phyloP scores from a whole-genome alignment of 2,888 invertebrate species.

The Trichopoda pennipes region DNA sequence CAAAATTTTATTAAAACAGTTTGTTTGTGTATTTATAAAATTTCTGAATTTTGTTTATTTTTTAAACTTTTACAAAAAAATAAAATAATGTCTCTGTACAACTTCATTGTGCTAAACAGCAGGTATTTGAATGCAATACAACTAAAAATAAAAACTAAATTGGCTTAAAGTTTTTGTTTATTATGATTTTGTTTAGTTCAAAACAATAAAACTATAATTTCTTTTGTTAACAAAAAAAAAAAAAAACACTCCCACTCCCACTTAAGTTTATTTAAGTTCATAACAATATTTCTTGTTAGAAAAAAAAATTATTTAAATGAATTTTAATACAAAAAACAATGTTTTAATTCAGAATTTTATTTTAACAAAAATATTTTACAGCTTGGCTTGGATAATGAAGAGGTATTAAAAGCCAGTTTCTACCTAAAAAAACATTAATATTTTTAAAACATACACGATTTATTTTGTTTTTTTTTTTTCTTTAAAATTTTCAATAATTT shows the following conservation, averaged over 20 bases:
- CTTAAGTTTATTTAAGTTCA: constrained; percentile 50
- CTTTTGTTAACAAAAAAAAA: constrained; percentile 41
- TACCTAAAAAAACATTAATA: constrained; percentile 64
- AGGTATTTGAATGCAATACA: background rate
- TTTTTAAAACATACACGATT: constrained; percentile 67
- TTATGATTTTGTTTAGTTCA: constrained; percentile 27
- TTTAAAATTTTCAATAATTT: constrained; percentile 65
- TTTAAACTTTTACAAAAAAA: constrained; percentile 11
- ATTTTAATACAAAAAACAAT: constrained; percentile 24
- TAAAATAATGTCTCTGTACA: background rate
- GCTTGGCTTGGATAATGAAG: constrained; percentile 96
- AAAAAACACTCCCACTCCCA: constrained; percentile 9
- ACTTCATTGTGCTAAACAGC: background rate
- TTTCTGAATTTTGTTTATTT: constrained; percentile 1
- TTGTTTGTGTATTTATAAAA: constrained; percentile 47
- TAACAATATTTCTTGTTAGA: constrained; percentile 38
- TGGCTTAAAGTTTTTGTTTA: constrained; percentile 32
- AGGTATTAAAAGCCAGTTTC: constrained; percentile 84
- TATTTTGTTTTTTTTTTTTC: constrained; percentile 57
- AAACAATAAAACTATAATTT: constrained; percentile 32
- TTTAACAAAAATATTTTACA: constrained; percentile 83
- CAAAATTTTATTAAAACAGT: constrained; percentile 12
- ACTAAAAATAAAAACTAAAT: background rate
- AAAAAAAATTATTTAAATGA: constrained; percentile 23
- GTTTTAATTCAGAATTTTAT: constrained; percentile 65